phyloP scores from a whole-genome alignment of 2,888 invertebrate genomes.

The Acrobasis repandana region DNA sequence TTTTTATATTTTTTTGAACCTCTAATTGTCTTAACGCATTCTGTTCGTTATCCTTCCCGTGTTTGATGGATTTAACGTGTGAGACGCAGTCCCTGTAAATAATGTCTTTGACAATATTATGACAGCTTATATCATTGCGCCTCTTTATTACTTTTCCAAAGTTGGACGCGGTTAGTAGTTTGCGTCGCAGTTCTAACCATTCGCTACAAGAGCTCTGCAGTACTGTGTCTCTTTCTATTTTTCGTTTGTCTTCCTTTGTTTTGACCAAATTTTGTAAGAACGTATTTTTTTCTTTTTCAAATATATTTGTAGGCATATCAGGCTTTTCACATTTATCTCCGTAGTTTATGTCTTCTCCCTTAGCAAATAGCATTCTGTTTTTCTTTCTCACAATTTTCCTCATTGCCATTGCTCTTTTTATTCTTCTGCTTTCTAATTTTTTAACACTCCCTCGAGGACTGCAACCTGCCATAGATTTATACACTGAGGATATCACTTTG shows the following conservation, averaged over 20 bases:
- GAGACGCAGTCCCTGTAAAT: slow-evolving; percentile 26
- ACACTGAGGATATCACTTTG: slow-evolving; percentile 19
- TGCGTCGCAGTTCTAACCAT: slow-evolving; percentile 28
- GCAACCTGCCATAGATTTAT: slow-evolving; percentile 26
- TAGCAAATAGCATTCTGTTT: slow-evolving; percentile 10
- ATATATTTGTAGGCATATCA: slow-evolving; percentile 21
- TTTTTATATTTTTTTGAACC: slow-evolving; percentile 23
- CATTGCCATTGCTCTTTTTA: slow-evolving; percentile 8
- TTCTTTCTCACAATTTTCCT: slow-evolving; percentile 14
- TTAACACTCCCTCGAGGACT: slow-evolving; percentile 25
- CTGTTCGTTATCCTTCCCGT: slow-evolving; percentile 28
- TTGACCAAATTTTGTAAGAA: slow-evolving; percentile 24
- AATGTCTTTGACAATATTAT: slow-evolving; percentile 20
- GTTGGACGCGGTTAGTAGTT: slow-evolving; percentile 29
- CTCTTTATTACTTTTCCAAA: slow-evolving; percentile 29
- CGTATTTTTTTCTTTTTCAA: slow-evolving; percentile 12
- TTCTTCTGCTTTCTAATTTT: slow-evolving; percentile 20
- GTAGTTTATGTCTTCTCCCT: slow-evolving; percentile 21
- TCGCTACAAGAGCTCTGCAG: slow-evolving; percentile 27
- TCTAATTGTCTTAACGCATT: slow-evolving; percentile 25
- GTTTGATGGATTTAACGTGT: slow-evolving; percentile 25
- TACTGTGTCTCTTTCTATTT: slow-evolving; percentile 26
- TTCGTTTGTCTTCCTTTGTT: slow-evolving; percentile 8
- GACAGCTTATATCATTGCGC: slow-evolving; percentile 6
- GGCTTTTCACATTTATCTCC: slow-evolving; percentile 24